Evolutionary conservation across 1,140 invertebrate species (phyloP).

Genomic region (Hylaeus volcanicus): DNA sequence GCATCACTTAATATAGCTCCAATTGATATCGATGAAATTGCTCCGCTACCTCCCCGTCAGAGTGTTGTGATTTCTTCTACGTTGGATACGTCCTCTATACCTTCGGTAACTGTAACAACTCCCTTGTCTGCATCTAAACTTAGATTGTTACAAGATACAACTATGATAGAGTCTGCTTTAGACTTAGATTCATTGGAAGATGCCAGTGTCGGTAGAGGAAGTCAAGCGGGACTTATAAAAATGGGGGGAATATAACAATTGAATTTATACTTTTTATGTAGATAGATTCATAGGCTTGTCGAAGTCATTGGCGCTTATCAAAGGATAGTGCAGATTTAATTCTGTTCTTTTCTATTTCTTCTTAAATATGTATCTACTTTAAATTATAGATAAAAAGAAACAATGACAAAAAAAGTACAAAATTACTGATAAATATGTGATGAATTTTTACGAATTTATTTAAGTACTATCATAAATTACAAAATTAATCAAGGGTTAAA

Average conservation of each 20-base stretch:
- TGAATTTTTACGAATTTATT: neutral
- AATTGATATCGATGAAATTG: conserved; percentile 78
- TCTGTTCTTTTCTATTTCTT: neutral
- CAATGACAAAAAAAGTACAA: neutral
- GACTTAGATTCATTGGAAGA: conserved; percentile 91
- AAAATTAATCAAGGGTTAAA: neutral
- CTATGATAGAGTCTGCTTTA: conserved; percentile 92
- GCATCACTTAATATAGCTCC: conserved; percentile 80
- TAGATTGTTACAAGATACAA: conserved; percentile 88
- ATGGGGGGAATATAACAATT: conserved; percentile 70
- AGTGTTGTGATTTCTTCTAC: conserved; percentile 73
- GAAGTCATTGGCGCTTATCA: conserved; percentile 20
- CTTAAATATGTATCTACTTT: conserved; percentile 31
- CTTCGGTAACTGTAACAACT: conserved; percentile 72
- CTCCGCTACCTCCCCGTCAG: conserved; percentile 73
- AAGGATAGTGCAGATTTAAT: conserved; percentile 38
- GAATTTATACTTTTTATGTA: conserved; percentile 42
- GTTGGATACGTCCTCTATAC: conserved; percentile 69
- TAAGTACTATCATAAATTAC: conserved; percentile 3
- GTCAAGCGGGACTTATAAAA: conserved; percentile 82
- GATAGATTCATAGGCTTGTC: conserved; percentile 33
- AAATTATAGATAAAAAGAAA: conserved; percentile 11
- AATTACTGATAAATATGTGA: conserved; percentile 20
- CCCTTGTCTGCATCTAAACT: conserved; percentile 83
- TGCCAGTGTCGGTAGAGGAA: conserved; percentile 81